Base-by-base conservation (phyloP, 1,140 invertebrate genomes). In the Neotoxoptera formosana region DNA sequence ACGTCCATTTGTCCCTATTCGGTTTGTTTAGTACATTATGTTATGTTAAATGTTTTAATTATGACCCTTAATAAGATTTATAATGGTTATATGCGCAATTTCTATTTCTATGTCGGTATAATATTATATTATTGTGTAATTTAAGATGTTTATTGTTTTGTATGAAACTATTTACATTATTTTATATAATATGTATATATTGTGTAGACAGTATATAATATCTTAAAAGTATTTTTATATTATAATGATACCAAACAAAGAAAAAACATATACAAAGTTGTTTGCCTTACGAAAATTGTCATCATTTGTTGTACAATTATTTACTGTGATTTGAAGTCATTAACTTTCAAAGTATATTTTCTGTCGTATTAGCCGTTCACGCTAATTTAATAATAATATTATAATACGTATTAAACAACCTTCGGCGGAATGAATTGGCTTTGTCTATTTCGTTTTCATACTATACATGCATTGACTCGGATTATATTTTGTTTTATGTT, bases 401-500 rank as follows among this genome's bases (percentile, higher is more conserved):
- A 30, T n/a, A 67, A n/a, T n/a, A n/a, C n/a, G n/a, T n/a, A n/a
- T n/a, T 67, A 67, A n/a, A 67, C n/a, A 67, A 67, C 60, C 60
- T 67, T 67, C 11, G 11, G 60, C 4, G 30, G 30, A 67, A 67
- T 67, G 11, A 67, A 84, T 84, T 84, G 41, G 23, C 21, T 84
- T 45, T 84, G 34, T 84, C 34, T 83, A 21, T 83, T 83, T 30
- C 25, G 34, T 84, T 84, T 84, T 41, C 34, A 84, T 41, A 36
- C 25, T 81, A 53, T 53, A n/a, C 11, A 30, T 67, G 25, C 34
- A 84, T 45, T 41, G 41, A 45, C 83, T 84, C 9, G 36, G 81
- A 83, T 83, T 83, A 36, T 83, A 83, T 83, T 83, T 41, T 84
- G 23, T 84, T 84, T 84, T 45, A 84, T 84, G 20, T 41, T 84